A percentile compares a stretch with the other conserved stretches of the same genome.
phyloP scores from a whole-genome alignment of 2,888 invertebrate genomes.

The Cylindroiulus punctatus region DNA sequence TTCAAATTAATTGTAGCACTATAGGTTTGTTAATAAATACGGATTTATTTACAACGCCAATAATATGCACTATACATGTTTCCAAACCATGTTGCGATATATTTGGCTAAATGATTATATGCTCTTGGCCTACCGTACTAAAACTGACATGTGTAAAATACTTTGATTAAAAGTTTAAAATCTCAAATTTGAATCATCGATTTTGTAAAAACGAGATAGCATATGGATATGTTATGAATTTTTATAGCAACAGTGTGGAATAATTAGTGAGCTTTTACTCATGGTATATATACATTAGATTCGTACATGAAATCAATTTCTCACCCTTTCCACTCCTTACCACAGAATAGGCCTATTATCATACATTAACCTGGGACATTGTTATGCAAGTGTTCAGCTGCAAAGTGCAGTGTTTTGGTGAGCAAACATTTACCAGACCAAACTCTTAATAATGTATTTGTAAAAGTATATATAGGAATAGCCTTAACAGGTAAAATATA shows the following conservation, averaged over 20 bases:
- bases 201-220: conserved; percentile 11
- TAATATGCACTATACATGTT: conserved; percentile 14
- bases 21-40: conserved; percentile 21
- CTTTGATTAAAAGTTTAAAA: conserved; percentile 34
- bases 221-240: conserved; percentile 6
- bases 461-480: neutral
- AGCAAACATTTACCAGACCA: neutral
- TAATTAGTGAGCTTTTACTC: neutral
- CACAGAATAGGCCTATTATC: neutral
- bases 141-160: conserved; percentile 15
- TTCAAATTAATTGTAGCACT: no score
- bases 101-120: conserved; percentile 29
- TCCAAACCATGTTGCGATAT: neutral
- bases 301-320: neutral
- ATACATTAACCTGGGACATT: neutral
- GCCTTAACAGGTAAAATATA: neutral
- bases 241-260: neutral
- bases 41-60: neutral
- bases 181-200: neutral
- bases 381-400: neutral
- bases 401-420: neutral
- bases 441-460: neutral
- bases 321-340: neutral
- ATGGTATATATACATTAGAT: neutral
- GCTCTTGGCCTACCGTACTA: neutral